Evolutionary conservation across 2,888 invertebrate species (phyloP).

Genomic region (Epiblema foenella): DNA sequence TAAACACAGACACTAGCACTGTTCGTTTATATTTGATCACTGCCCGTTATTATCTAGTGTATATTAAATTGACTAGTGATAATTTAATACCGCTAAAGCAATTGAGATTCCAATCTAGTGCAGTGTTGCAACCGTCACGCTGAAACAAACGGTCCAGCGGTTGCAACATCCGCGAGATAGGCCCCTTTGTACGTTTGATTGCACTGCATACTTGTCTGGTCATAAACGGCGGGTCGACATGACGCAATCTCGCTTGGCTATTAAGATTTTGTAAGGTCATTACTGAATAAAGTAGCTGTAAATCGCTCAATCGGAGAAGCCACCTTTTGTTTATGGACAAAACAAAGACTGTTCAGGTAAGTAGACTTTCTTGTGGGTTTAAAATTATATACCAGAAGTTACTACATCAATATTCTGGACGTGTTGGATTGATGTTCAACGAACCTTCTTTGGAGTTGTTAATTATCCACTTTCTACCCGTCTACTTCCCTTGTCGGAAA

Average conservation of each 20-base stretch:
- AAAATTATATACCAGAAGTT: neutral
- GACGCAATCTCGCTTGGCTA: constrained; percentile 18
- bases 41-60: constrained; percentile 1
- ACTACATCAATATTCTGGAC: constrained; percentile 2
- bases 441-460: constrained; percentile 14
- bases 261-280: constrained; percentile 23
- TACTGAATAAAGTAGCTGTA: constrained; percentile 17
- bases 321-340: neutral
- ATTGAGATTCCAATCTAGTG: constrained; percentile 39
- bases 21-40: neutral
- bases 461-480: constrained; percentile 36
- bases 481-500: constrained; percentile 30
- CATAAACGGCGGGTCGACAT: constrained; percentile 31
- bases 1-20: neutral
- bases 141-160: constrained; percentile 41
- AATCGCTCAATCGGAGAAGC: too few species aligned
- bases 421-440: neutral
- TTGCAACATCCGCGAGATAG: constrained; percentile 34
- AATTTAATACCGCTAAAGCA: constrained; percentile 36
- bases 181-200: constrained; percentile 43
- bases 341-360: neutral
- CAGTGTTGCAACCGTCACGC: constrained; percentile 43
- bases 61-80: constrained; percentile 18
- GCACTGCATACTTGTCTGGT: constrained; percentile 41
- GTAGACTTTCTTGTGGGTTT: neutral